Percentiles rank a stretch among this genome's conserved stretches.
Evolutionary conservation across 2,113 vertebrate species (phyloP).

Genomic region (Solea solea): DNA sequence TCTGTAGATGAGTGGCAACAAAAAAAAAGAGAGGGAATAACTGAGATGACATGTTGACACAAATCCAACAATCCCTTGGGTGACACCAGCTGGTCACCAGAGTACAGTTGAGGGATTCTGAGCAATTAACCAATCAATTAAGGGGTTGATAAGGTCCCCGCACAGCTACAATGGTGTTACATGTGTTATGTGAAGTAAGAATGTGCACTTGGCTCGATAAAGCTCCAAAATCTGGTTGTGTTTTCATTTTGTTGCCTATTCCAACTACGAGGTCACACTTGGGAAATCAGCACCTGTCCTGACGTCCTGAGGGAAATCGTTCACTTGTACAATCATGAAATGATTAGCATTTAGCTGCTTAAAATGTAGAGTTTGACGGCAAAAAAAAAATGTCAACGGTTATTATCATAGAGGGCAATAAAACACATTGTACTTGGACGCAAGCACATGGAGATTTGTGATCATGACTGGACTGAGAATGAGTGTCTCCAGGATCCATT

Average conservation of each 20-base stretch:
- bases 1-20: constrained; percentile 57
- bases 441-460: constrained; percentile 16
- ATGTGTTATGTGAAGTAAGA: constrained; percentile 31
- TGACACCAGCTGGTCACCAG: constrained; percentile 46
- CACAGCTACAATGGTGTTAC: constrained; percentile 54
- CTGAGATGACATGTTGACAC: constrained; percentile 69
- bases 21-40: constrained; percentile 47
- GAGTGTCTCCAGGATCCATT: constrained; percentile 19
- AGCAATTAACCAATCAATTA: constrained; percentile 75
- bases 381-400: background rate
- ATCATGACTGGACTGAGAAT: constrained; percentile 28
- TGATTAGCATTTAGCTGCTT: constrained; percentile 41
- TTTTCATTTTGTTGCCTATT: constrained; percentile 21
- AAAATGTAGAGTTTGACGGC: constrained; percentile 8
- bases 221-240: constrained; percentile 30
- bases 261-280: constrained; percentile 20
- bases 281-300: constrained; percentile 45
- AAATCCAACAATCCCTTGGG: constrained; percentile 68
- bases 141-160: constrained; percentile 45
- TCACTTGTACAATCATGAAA: constrained; percentile 41
- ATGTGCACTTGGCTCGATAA: constrained; percentile 10
- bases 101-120: constrained; percentile 50
- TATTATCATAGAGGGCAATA: constrained; percentile 8
- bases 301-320: constrained; percentile 19
- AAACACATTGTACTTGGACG: constrained; percentile 6